A percentile compares a stretch with the other conserved stretches of the same genome.
Evolutionary conservation across 2,888 invertebrate species (phyloP).

Genomic region (Pegoplata infirma): DNA sequence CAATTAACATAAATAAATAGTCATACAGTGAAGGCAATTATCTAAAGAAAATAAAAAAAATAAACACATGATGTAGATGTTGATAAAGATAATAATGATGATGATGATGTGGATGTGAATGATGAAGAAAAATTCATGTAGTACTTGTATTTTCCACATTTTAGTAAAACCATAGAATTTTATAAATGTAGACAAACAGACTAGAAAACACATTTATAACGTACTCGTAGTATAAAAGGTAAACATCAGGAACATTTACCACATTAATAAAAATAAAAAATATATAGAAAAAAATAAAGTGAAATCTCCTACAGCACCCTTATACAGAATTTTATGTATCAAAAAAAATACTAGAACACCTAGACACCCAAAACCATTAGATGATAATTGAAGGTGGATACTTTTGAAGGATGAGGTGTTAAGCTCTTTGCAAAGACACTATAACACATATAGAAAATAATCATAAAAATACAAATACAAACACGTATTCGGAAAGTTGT

Average conservation of each 20-base stretch:
- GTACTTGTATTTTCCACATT: background rate
- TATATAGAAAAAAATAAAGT: background rate
- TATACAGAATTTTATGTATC: background rate
- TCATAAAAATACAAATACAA: background rate
- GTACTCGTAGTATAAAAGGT: conserved; percentile 7
- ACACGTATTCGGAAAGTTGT: background rate
- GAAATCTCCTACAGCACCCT: no score
- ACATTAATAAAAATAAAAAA: conserved; percentile 26
- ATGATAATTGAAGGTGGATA: background rate
- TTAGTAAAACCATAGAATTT: background rate
- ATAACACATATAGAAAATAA: background rate
- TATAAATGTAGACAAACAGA: conserved; percentile 10
- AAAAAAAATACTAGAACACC: no score
- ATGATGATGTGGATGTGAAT: background rate
- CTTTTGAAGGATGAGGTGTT: background rate
- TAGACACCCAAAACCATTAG: background rate
- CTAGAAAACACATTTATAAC: conserved; percentile 24
- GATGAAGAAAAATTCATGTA: background rate
- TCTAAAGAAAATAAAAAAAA: conserved; percentile 38
- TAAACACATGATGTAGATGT: background rate
- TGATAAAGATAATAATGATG: background rate
- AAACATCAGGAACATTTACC: conserved; percentile 38
- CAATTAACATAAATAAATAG: conserved; percentile 52
- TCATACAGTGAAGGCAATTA: conserved; percentile 38
- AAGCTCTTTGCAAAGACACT: background rate